Evolutionary conservation across 2,797 vertebrate species (phyloP), one percentile per base, ranked within the genome.

Genomic region (Sardinella longiceps): DNA sequence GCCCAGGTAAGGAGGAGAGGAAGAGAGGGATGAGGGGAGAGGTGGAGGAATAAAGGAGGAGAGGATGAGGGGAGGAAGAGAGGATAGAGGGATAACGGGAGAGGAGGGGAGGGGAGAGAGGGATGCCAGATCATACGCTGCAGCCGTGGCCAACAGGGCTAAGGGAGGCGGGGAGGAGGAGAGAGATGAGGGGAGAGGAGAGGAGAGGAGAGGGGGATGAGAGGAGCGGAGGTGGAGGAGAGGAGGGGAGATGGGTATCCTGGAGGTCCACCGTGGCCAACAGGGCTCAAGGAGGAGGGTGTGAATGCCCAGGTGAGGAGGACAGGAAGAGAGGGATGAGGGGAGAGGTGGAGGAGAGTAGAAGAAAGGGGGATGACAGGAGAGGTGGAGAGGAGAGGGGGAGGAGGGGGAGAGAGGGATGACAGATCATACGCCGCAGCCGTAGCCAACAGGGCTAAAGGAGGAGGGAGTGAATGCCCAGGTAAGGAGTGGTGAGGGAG

Each of bases 251-350:
- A 95, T 99, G 83, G 90, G 99, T 86, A 99, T 99, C 90, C 91
- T 99, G 89, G 98, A 99, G 0, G 98, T n/a, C 98, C 0, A 86
- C 98, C 0, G 98, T 99, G 82, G 98, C 98, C 0, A 99, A 99
- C 94, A 92, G 98, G 90, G 98, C 98, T 90, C 99, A 99, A 90
- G 98, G 98, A 1, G 98, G 98, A 81, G 98, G 98, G 89, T 99
- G 98, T 15, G 98, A 99, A 90, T 99, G 98, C 87, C 98, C 98
- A 94, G 98, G 98, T 99, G 88, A 93, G 94, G 51, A 25, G 28
- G 30, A 9, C 14, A 60, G 58, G 18, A 56, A 20, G 58, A 60
- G 48, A 23, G 25, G 56, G 56, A 60, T 3, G 23, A 58, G 50
- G 20, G 51, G 51, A 18, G 51, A 53, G 51, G n/a, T 15, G n/a